phyloP scores from a whole-genome alignment of 2,113 vertebrate genomes.

The Boulengeromyrus knoepffleri region DNA sequence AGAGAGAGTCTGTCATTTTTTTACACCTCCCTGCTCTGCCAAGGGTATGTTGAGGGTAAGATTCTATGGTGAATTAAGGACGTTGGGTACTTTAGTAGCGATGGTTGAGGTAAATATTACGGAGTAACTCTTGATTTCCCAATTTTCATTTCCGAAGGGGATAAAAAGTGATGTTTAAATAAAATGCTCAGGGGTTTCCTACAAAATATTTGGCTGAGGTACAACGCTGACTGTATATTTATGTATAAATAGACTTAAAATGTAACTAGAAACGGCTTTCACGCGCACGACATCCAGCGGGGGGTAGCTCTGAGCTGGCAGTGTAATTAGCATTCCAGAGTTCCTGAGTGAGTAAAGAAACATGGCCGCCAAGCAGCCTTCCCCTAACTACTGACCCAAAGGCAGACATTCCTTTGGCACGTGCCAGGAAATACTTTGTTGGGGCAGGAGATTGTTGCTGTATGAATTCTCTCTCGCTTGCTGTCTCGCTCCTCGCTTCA shows the following conservation, averaged over 20 bases:
- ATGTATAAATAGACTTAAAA: background rate
- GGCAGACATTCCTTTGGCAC: slow-evolving; percentile 36
- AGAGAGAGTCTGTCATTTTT: background rate
- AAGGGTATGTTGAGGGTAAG: background rate
- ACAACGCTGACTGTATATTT: background rate
- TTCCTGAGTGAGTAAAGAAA: slow-evolving; percentile 28
- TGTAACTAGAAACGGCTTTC: background rate
- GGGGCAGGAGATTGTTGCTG: background rate
- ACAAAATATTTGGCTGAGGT: background rate
- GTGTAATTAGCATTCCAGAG: background rate
- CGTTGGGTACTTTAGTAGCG: background rate
- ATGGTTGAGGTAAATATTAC: background rate
- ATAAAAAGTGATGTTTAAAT: background rate
- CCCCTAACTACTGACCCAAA: slow-evolving; percentile 33
- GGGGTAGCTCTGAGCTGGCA: background rate
- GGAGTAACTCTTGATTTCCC: background rate
- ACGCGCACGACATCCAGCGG: no score
- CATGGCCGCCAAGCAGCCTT: slow-evolving; percentile 35
- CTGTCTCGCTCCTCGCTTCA: slow-evolving; percentile 32
- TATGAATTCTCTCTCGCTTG: slow-evolving; percentile 12
- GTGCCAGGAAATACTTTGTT: slow-evolving; percentile 32
- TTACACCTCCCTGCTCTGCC: background rate
- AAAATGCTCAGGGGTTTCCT: background rate
- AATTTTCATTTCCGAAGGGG: background rate
- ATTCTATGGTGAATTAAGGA: background rate